Evolutionary conservation across 1,140 invertebrate genomes (phyloP).

Genomic region (Neotoxoptera formosana): DNA sequence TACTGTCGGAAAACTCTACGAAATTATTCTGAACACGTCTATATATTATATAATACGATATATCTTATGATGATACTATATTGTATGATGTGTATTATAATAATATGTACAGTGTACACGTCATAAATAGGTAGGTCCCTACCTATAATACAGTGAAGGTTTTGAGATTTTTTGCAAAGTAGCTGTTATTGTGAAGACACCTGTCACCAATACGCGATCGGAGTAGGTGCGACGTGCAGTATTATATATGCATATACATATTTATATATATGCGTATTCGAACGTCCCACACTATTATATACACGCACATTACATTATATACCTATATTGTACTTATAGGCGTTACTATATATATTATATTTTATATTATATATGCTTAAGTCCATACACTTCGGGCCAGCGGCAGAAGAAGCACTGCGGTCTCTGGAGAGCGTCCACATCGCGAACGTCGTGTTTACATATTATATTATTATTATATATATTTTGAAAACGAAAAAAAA

Average conservation of each 20-base stretch:
- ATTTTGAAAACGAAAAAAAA: not conserved
- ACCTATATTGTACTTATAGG: not conserved
- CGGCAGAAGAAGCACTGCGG: not conserved
- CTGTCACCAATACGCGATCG: constrained; percentile 43
- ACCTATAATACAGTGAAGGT: not conserved
- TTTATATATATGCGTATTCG: not conserved
- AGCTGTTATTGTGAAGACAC: constrained; percentile 45
- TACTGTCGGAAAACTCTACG: too few relatives aligned
- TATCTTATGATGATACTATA: too few relatives aligned
- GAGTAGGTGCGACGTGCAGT: not conserved
- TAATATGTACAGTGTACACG: too few relatives aligned
- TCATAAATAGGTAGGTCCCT: too few relatives aligned
- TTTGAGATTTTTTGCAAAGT: constrained; percentile 17
- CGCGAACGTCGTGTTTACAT: constrained; percentile 45
- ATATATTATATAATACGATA: too few relatives aligned
- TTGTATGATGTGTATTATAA: too few relatives aligned
- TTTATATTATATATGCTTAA: not conserved
- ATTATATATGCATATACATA: too few relatives aligned
- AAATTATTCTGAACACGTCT: too few relatives aligned
- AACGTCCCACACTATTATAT: not conserved
- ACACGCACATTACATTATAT: not conserved
- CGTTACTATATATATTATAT: not conserved
- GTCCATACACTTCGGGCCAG: not conserved
- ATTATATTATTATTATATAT: not conserved
- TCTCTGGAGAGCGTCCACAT: constrained; percentile 19